Percentiles rank a stretch among this genome's conserved stretches.
Evolutionary conservation across 2,113 vertebrate genomes (phyloP).

Genomic region (Podarcis muralis): DNA sequence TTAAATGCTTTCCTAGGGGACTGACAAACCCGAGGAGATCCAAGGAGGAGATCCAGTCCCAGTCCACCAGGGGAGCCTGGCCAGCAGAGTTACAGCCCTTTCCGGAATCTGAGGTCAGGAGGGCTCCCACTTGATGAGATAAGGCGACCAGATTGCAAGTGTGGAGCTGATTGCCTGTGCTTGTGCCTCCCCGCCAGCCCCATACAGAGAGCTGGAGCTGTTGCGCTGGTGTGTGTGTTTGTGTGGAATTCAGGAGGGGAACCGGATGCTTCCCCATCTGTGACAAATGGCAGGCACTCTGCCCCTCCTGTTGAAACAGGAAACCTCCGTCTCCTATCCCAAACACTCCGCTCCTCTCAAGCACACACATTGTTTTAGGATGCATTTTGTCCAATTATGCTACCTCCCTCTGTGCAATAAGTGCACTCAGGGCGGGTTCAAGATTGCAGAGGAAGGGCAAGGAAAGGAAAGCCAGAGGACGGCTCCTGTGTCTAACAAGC

Average conservation of each 20-base stretch:
- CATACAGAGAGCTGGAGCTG: conserved; percentile 5
- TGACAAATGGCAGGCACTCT: not conserved
- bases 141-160: not conserved
- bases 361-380: not conserved
- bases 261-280: not conserved
- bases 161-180: not conserved
- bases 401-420: not conserved
- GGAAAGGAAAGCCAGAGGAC: conserved; percentile 30
- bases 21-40: not conserved
- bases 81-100: not conserved
- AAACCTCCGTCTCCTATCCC: not conserved
- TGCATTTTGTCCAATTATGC: not conserved
- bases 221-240: not conserved
- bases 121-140: not conserved
- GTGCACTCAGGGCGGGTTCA: not conserved
- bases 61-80: fast-evolving
- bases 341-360: not conserved
- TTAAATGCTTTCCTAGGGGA: conserved; percentile 2
- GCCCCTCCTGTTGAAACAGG: fast-evolving
- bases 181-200: not conserved
- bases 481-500: conserved; percentile 3
- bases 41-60: not conserved
- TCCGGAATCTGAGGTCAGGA: not conserved
- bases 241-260: not conserved
- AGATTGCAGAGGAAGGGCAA: conserved; percentile 14